Base-by-base conservation (phyloP, 2,113 vertebrate genomes). In the Pachycephala philippinensis region DNA sequence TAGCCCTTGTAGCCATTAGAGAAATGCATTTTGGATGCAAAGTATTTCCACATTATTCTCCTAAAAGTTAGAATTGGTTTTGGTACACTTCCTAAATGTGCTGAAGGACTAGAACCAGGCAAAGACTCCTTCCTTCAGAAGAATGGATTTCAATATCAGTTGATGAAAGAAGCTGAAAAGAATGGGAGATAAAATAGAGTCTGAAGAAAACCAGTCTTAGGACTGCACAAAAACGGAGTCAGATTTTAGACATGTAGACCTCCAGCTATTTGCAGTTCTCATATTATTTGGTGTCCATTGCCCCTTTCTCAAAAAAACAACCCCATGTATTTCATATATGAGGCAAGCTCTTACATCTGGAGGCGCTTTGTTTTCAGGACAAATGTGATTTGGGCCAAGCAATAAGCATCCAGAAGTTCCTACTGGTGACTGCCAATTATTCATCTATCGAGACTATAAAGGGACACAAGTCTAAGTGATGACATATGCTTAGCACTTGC, bases 401-500 rank as follows among this genome's bases (percentile, higher is more conserved):
- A 90, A 33, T 63, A n/a, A 57, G 24, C 27, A 57, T 71, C 74
- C 72, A 16, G 42, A 68, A 52, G 42, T 80, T 93, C 42, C 66
- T 94, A 4, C 66, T 3, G 1, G 45, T 76, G 59, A 26, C 70
- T 80, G 82, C 59, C 78, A 87, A 0, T 92, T 89, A n/a, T 69
- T 91, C 47, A 19, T 64, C 64, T 78, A 0, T 56, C 6, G 12
- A 91, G 90, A 52, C 59, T 77, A 2, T 77, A 70, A 94, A 90
- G 82, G 33, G 40, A 56, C 59, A 56, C 65, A 59, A 90, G 59
- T 93, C 77, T 49, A 44, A 83, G 79, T 13, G 82, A 84, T 86
- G 90, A 91, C 87, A 88, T 70, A 80, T 4, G 14, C 75, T 88
- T 83, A 95, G 76, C 87, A 74, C 90, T 92, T 90, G 79, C 64